Conservation (phyloP, 2,888 invertebrate genomes). For the Hoplodrina blanda region DNA sequence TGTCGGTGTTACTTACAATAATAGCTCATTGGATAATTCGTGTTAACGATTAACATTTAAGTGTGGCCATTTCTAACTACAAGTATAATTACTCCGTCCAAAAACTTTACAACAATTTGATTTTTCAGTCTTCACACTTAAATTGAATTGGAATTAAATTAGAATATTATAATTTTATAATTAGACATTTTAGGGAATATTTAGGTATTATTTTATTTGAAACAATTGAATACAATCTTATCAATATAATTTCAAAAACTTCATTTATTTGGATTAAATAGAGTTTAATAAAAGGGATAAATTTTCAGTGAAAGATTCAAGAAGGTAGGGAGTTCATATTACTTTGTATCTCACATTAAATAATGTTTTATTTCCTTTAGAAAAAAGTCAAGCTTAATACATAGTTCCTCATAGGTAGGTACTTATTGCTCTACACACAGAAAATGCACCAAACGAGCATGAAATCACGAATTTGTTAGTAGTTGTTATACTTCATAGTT, state of each 20-base stretch:
- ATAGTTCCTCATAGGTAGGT: constrained; percentile 6
- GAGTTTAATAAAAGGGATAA: constrained; percentile 30
- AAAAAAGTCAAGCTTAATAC: constrained; percentile 22
- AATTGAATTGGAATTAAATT: constrained; percentile 63
- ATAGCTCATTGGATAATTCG: constrained; percentile 74
- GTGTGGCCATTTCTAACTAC: constrained; percentile 68
- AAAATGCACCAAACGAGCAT: constrained; percentile 23
- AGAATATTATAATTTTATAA: constrained; percentile 42
- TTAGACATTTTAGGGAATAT: constrained; percentile 34
- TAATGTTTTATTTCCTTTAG: constrained; percentile 27
- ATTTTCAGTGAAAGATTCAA: constrained; percentile 39
- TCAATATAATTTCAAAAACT: constrained; percentile 51
- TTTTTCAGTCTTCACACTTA: constrained; percentile 67
- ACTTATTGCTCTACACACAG: constrained; percentile 22
- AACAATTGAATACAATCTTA: constrained; percentile 55
- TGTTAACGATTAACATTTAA: constrained; percentile 69
- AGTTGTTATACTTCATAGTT: constrained; percentile 66
- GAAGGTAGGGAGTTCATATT: constrained; percentile 21
- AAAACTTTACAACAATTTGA: constrained; percentile 62
- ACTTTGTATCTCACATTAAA: constrained; percentile 1
- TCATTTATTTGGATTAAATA: constrained; percentile 38
- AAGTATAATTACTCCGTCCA: constrained; percentile 67
- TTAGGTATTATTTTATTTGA: constrained; percentile 34
- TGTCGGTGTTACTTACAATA: constrained; percentile 70
- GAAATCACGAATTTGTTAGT: constrained; percentile 42